Percentiles rank a stretch among this genome's conserved stretches.
These are phyloP conservation scores for Athrips mouffetella DNA, from an alignment of 2,888 invertebrate genomes.

Conservation along the genomic window DNA sequence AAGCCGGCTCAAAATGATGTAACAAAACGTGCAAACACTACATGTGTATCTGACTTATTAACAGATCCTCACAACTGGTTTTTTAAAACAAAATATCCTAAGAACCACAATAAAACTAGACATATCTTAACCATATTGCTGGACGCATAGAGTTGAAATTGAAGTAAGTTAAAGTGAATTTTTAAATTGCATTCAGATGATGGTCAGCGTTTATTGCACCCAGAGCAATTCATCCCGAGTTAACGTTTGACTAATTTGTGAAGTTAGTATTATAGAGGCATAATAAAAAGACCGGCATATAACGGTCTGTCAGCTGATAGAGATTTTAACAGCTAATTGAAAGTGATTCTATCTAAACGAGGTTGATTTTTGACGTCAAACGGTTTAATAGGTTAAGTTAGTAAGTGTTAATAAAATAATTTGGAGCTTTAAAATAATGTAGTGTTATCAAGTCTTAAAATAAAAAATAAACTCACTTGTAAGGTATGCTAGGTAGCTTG, in stretches of 20 bases:
- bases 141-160: slow-evolving; percentile 25
- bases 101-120: slow-evolving; percentile 4
- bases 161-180: slow-evolving; percentile 16
- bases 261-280: slow-evolving; percentile 56
- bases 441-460: background rate
- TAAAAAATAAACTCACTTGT: background rate
- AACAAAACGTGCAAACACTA: slow-evolving; percentile 67
- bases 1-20: slow-evolving; percentile 71
- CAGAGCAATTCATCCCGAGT: slow-evolving; percentile 65
- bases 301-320: slow-evolving; percentile 57
- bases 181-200: slow-evolving; percentile 61
- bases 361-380: background rate
- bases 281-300: slow-evolving; percentile 56
- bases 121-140: slow-evolving; percentile 27
- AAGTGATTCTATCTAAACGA: slow-evolving; percentile 21
- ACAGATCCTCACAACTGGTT: slow-evolving; percentile 59
- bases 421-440: background rate
- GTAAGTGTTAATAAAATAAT: background rate
- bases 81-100: slow-evolving; percentile 28
- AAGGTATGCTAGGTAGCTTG: too few species aligned
- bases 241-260: slow-evolving; percentile 77
- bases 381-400: background rate
- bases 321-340: slow-evolving; percentile 18
- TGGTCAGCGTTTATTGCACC: slow-evolving; percentile 72
- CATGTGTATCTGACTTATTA: slow-evolving; percentile 69